Base-by-base conservation (phyloP, 2,888 invertebrate species). In the Coenonympha arcania region DNA sequence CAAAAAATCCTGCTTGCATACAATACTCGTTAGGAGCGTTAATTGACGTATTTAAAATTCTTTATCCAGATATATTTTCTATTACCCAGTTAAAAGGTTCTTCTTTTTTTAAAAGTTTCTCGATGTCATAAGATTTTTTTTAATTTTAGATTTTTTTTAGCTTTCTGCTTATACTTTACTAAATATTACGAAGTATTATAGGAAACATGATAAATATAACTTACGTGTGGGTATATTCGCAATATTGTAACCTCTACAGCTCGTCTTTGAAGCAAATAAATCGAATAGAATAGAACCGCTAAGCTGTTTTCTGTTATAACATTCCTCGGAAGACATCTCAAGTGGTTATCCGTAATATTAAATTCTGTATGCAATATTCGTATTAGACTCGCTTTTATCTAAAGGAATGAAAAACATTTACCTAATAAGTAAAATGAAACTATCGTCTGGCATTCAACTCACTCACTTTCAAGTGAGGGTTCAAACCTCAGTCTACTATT, bases 321-420 rank as follows among this genome's bases (percentile, higher is more conserved):
- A 74, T 73, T 69, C 69, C 64, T 52, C 58, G 59, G 64, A 62
- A 64, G 72, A 81, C 79, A 77, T 78, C 73, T 70, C 63, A 72
- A 73, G 66, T 66, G 66, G 71, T 69, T 69, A 68, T 66, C 68
- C 70, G 65, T 70, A 69, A 79, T 83, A 82, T 82, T 75, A 79
- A 79, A 81, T 81, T 83, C 78, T 71, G 69, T 64, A 61, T 71
- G 68, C 52, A 54, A 52, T 52, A 52, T 54, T 52, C 54, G 48
- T 43, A 52, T 46, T 31, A 43, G 30, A 40, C 50, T 52, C 46
- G 48, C 42, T 42, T 54, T 18, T 36, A 26, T 44, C n/a, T 37
- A 34, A 41, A 20, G 43, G 31, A 37, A 37, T 19, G 18, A 19
- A 19, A 36, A 6, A n/a, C n/a, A n/a, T n/a, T 11, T 36, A 19